Conservation (phyloP, 2,888 invertebrate genomes). For the Ptychoptera albimana region DNA sequence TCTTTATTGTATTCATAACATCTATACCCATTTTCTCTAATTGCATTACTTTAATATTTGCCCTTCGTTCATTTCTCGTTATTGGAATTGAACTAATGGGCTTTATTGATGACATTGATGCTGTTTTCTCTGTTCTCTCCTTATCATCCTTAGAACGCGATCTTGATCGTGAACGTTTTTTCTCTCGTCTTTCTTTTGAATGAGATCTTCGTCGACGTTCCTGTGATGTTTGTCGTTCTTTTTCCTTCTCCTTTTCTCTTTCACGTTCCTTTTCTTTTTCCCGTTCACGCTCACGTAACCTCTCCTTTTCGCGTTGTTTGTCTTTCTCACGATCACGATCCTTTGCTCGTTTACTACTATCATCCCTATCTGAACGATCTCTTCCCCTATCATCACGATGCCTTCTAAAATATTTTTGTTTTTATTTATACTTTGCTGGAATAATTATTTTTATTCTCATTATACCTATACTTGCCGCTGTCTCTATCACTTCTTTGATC, state of each 20-base stretch:
- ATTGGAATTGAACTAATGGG: constrained; percentile 13
- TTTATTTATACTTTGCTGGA: too few relatives aligned
- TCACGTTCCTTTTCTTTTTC: constrained; percentile 21
- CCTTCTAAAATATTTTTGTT: too few relatives aligned
- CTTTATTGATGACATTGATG: background rate
- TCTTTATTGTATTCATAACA: constrained; percentile 28
- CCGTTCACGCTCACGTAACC: background rate
- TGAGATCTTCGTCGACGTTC: constrained; percentile 5
- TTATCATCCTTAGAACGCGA: constrained; percentile 1
- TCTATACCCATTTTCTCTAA: constrained; percentile 34
- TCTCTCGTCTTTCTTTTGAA: constrained; percentile 15
- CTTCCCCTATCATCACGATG: background rate
- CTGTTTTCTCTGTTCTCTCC: background rate
- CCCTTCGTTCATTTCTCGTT: constrained; percentile 15
- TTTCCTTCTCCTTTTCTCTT: constrained; percentile 12
- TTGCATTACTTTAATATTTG: constrained; percentile 27
- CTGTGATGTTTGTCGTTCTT: constrained; percentile 15
- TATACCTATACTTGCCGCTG: too few relatives aligned
- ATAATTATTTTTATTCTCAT: too few relatives aligned
- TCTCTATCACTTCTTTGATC: too few relatives aligned
- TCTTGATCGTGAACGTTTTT: constrained; percentile 16
- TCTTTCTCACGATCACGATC: too few relatives aligned
- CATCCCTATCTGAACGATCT: constrained; percentile 5
- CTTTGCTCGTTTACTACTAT: constrained; percentile 15
- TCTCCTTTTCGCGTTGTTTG: constrained; percentile 1